Evolutionary conservation across 2,888 invertebrate genomes (phyloP).

Genomic region (Cephus rjabovi): DNA sequence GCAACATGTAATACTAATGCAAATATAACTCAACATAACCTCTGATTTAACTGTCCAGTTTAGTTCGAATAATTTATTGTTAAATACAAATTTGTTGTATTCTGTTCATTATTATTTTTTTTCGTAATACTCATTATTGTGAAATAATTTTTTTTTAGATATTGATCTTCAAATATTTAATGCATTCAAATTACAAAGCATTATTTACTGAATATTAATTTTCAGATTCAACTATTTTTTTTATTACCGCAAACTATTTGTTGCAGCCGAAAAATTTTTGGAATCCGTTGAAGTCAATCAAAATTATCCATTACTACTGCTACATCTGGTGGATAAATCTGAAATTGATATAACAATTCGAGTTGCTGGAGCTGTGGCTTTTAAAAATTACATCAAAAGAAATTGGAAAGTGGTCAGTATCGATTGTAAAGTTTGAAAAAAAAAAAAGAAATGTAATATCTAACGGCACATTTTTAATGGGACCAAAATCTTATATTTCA

Average conservation of each 20-base stretch:
- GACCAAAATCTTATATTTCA: constrained; percentile 2
- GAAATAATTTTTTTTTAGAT: constrained; percentile 9
- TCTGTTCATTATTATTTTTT: neutral
- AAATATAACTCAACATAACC: neutral
- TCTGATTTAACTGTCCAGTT: neutral
- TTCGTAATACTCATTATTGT: too few species aligned
- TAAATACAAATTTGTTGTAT: neutral
- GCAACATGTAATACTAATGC: neutral
- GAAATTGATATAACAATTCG: constrained; percentile 85
- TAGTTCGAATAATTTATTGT: too few species aligned
- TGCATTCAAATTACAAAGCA: constrained; percentile 1
- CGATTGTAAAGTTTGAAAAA: neutral
- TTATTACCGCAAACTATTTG: constrained; percentile 28
- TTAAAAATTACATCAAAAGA: constrained; percentile 96
- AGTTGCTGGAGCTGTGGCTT: constrained; percentile 91
- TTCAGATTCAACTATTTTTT: constrained; percentile 13
- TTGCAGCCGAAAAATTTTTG: constrained; percentile 90
- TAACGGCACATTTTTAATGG: neutral
- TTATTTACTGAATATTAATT: constrained; percentile 8
- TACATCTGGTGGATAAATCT: constrained; percentile 87
- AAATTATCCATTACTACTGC: constrained; percentile 87
- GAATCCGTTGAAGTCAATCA: constrained; percentile 91
- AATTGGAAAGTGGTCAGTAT: constrained; percentile 90
- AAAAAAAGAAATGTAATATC: neutral
- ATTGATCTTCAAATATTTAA: constrained; percentile 14